Evolutionary conservation across 2,797 vertebrate species (phyloP).

Genomic region (Salmo trutta): DNA sequence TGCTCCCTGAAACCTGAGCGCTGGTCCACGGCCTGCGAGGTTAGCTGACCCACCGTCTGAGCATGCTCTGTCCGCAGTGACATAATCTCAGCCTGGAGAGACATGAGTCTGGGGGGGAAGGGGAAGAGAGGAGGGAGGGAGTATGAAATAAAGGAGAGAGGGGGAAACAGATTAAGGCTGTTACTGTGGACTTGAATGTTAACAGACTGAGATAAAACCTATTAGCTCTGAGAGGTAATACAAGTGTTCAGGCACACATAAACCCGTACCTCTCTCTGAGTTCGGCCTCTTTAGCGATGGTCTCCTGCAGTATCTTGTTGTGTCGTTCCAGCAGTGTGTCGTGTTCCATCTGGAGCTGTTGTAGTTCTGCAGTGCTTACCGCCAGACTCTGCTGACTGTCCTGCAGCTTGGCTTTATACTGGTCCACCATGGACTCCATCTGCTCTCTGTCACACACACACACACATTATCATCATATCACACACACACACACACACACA

Average conservation of each 20-base stretch:
- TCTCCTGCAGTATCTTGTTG: slow-evolving; percentile 96
- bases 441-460: slow-evolving; percentile 79
- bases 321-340: slow-evolving; percentile 93
- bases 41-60: slow-evolving; percentile 81
- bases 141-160: not conserved
- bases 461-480: too few species aligned
- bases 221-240: not conserved
- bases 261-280: slow-evolving; percentile 86
- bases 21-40: slow-evolving; percentile 83
- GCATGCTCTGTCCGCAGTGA: slow-evolving; percentile 83
- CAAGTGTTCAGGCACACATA: not conserved
- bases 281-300: slow-evolving; percentile 89
- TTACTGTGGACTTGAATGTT: too few species aligned
- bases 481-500: too few species aligned
- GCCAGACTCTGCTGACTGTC: slow-evolving; percentile 88
- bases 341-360: slow-evolving; percentile 86
- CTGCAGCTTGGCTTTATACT: slow-evolving; percentile 84
- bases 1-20: slow-evolving; percentile 87
- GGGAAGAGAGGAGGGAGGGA: not conserved
- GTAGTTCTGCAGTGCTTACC: slow-evolving; percentile 79
- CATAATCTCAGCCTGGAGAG: slow-evolving; percentile 86
- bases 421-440: slow-evolving; percentile 82
- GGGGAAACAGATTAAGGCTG: not conserved
- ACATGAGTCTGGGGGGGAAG: slow-evolving; percentile 77
- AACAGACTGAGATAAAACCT: not conserved